Conservation (phyloP, 2,888 invertebrate genomes). For the Sesia bembeciformis region DNA sequence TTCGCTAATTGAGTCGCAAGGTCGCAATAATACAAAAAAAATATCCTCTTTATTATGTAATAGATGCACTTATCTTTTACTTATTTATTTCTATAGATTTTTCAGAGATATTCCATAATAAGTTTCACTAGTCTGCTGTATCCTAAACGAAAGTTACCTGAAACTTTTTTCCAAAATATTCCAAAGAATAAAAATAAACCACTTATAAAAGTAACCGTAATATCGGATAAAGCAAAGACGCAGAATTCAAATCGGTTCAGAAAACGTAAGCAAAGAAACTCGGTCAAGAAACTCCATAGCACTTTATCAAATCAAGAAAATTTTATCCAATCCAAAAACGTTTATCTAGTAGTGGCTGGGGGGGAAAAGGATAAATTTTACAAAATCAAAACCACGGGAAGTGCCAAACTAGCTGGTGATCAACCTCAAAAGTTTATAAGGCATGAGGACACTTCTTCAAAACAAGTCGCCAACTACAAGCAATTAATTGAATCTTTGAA, state of each 20-base stretch:
- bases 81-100: constrained; percentile 18
- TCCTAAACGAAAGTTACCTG: constrained; percentile 3
- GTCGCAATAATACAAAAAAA: no score
- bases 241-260: constrained; percentile 14
- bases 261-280: constrained; percentile 15
- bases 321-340: constrained; percentile 28
- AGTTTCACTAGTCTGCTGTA: constrained; percentile 17
- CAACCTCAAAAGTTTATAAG: constrained; percentile 10
- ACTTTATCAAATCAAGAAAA: constrained; percentile 36
- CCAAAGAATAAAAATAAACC: constrained; percentile 19
- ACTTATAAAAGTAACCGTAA: constrained; percentile 41
- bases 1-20: no score
- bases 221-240: constrained; percentile 15
- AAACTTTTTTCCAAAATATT: not conserved
- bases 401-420: constrained; percentile 26
- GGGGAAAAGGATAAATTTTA: constrained; percentile 33
- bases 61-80: no score
- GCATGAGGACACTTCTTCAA: constrained; percentile 22
- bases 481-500: constrained; percentile 31
- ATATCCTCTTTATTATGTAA: no score
- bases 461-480: constrained; percentile 22
- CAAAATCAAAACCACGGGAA: constrained; percentile 40
- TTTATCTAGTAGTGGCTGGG: constrained; percentile 32
- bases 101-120: constrained; percentile 20
- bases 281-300: constrained; percentile 21